Base-by-base conservation (phyloP, 2,888 invertebrate species). In the Phytoseiulus persimilis region DNA sequence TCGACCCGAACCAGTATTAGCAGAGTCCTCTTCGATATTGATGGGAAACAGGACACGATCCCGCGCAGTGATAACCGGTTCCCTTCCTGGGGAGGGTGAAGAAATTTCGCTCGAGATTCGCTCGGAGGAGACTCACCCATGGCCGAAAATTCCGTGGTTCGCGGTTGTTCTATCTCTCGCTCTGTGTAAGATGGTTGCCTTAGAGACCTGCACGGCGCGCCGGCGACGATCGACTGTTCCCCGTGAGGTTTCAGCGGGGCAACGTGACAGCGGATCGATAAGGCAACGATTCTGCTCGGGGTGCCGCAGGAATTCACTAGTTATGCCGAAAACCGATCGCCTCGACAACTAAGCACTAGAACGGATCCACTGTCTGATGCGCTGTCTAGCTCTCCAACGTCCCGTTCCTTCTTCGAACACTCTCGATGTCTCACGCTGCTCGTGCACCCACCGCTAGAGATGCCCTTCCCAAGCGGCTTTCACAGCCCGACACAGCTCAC, bases 121-220 rank as follows among this genome's bases (percentile, higher is more conserved):
- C 28, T 65, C 65, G 28, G 18, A 65, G 18, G 28, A 65, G 65
- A 65, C 65, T 65, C 65, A 65, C 65, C 65, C 65, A 65, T 65
- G 23, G 65, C 65, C 28, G 65, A 65, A 65, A 65, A 65, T 65
- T 65, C 65, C 65, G 65, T 2, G 18, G 65, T 28, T 65, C 18
- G 65, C 28, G 65, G 18, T 28, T 65, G 65, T 65, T 65, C 11
- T 65, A 65, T 23, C 2, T 65, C 9, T 23, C 39, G 87, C 39
- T 87, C 33, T 87, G 87, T 87, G 87, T 87, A 87, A 87, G 87
- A 87, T 39, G 87, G 87, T 87, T 87, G 87, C 87, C 87, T 87
- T 87, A 87, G 87, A 87, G 45, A 87, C 87, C 87, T 65, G 65
- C 18, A 28, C 28, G 65, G 65, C 28, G 65, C 65, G 65, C 1